Evolutionary conservation across 2,797 vertebrate genomes (phyloP).

Genomic region (Forpus xanthops): DNA sequence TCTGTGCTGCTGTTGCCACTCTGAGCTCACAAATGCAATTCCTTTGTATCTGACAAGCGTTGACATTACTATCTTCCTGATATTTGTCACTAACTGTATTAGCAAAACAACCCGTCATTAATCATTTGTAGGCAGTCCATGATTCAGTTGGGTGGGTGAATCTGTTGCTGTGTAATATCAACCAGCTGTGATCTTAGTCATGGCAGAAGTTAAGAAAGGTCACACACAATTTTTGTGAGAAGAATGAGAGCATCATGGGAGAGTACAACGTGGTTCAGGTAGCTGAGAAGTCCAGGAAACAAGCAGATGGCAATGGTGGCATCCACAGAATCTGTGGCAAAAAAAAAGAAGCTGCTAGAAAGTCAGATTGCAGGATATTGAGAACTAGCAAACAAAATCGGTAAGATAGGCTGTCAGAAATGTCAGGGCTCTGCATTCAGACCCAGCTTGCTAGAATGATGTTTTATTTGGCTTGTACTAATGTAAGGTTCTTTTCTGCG

Average conservation of each 20-base stretch:
- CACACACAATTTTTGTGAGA: background rate
- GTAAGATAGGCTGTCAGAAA: background rate
- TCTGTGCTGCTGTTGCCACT: background rate
- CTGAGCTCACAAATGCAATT: background rate
- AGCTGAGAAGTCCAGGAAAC: background rate
- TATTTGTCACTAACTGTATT: constrained; percentile 20
- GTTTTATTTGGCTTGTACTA: background rate
- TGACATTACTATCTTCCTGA: background rate
- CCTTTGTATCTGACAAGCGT: background rate
- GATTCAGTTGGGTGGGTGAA: constrained; percentile 35
- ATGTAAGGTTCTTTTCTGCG: background rate
- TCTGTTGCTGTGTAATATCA: constrained; percentile 2
- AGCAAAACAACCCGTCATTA: constrained; percentile 23
- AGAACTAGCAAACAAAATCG: background rate
- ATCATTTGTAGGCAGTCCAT: constrained; percentile 10
- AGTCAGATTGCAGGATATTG: background rate
- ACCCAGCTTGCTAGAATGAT: background rate
- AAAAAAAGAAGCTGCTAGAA: background rate
- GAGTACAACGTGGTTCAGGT: background rate
- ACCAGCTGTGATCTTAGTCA: constrained; percentile 36
- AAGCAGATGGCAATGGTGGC: background rate
- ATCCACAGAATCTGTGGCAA: background rate
- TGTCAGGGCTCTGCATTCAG: background rate
- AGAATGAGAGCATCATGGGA: background rate
- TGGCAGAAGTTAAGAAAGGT: background rate